A percentile compares a stretch with the other conserved stretches of the same genome.
phyloP scores from a whole-genome alignment of 1,140 invertebrate genomes.

The Potamilus streckersoni region DNA sequence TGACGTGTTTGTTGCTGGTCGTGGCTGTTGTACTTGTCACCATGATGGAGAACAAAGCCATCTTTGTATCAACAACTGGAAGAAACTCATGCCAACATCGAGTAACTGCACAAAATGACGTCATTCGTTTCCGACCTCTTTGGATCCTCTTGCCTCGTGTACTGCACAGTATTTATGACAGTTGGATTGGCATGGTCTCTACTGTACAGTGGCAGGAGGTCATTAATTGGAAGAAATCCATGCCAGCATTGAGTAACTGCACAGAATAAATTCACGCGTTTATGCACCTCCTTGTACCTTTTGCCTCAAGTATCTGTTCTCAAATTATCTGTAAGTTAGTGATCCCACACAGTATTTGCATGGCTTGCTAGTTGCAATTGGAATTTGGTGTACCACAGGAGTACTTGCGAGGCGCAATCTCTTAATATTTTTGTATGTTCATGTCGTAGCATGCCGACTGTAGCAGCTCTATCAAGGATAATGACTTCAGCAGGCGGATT shows the following conservation, averaged over 20 bases:
- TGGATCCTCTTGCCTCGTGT: too few relatives aligned
- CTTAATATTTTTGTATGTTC: background rate
- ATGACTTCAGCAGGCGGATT: background rate
- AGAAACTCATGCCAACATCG: too few relatives aligned
- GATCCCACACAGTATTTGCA: conserved; percentile 23
- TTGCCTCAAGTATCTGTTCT: conserved; percentile 3
- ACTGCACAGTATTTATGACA: too few relatives aligned
- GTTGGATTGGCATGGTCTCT: too few relatives aligned
- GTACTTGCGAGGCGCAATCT: conserved; percentile 2
- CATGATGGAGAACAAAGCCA: conserved; percentile 19
- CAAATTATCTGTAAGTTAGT: conserved; percentile 10
- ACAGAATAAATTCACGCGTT: conserved; percentile 2
- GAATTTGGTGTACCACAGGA: conserved; percentile 1
- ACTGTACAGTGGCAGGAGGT: background rate
- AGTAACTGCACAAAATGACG: too few relatives aligned
- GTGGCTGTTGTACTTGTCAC: background rate
- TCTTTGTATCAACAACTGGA: background rate
- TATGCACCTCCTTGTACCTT: background rate
- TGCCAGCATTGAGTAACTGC: conserved; percentile 16
- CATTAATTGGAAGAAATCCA: conserved; percentile 9
- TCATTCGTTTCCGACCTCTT: too few relatives aligned
- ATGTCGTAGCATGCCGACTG: conserved; percentile 5
- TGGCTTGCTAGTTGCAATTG: background rate
- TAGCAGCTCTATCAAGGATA: conserved; percentile 3
- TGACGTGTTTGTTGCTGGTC: background rate